These are phyloP conservation scores for Aquatica leii DNA, from an alignment of 2,888 invertebrate species.

Conservation along the genomic window DNA sequence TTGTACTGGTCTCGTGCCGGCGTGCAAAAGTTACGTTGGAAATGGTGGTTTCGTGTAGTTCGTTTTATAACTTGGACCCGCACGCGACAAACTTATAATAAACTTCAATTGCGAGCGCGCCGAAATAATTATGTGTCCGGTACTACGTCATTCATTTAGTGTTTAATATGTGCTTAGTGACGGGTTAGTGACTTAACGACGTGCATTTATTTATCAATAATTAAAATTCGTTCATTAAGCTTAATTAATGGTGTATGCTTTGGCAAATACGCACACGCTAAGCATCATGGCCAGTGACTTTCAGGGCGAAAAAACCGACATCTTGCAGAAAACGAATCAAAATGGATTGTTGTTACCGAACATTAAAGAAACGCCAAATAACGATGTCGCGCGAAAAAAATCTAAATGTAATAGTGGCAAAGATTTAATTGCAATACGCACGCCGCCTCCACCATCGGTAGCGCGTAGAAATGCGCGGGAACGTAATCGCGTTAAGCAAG, in stretches of 20 bases:
- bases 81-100: constrained; percentile 56
- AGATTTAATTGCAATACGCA: constrained; percentile 46
- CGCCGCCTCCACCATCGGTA: constrained; percentile 78
- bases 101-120: constrained; percentile 46
- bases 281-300: constrained; percentile 8
- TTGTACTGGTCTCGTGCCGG: constrained; percentile 59
- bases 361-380: constrained; percentile 51
- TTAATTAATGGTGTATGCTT: too few relatives aligned
- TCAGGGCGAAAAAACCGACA: constrained; percentile 4
- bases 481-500: constrained; percentile 93
- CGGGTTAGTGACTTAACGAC: constrained; percentile 17
- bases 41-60: constrained; percentile 49
- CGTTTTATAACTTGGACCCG: constrained; percentile 52
- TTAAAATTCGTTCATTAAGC: not conserved
- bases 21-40: constrained; percentile 58
- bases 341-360: too few relatives aligned
- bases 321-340: constrained; percentile 22
- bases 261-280: too few relatives aligned
- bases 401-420: constrained; percentile 41
- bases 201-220: not conserved
- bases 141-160: constrained; percentile 37
- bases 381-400: constrained; percentile 54
- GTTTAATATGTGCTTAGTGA: constrained; percentile 19
- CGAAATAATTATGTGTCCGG: constrained; percentile 51
- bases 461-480: constrained; percentile 92